Conservation (phyloP, 2,888 invertebrate genomes). For the Spicauda simplicius region DNA sequence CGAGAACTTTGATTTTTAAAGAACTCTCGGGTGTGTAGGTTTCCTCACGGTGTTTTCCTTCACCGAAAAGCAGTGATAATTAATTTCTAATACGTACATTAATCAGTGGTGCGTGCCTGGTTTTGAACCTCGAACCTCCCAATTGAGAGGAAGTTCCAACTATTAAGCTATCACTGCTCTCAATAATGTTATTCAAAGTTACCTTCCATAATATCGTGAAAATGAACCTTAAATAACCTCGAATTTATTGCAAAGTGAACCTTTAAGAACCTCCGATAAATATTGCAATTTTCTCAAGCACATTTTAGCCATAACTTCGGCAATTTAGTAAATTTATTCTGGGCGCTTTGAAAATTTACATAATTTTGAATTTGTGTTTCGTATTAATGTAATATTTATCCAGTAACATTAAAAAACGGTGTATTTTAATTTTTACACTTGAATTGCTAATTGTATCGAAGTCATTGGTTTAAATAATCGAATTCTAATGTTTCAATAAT, state of each 20-base stretch:
- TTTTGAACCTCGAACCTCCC: no score
- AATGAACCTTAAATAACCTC: not conserved
- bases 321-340: not conserved
- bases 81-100: no score
- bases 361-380: not conserved
- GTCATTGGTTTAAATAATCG: no score
- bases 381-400: not conserved
- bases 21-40: no score
- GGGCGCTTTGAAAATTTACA: not conserved
- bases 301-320: slow-evolving; percentile 2
- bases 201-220: no score
- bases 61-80: no score
- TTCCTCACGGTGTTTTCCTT: no score
- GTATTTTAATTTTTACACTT: not conserved
- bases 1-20: no score
- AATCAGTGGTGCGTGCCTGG: no score
- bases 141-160: no score
- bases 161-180: no score
- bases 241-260: not conserved
- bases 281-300: slow-evolving; percentile 5
- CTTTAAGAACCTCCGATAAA: slow-evolving; percentile 3
- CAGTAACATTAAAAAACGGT: not conserved
- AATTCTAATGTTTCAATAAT: no score
- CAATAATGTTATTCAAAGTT: not conserved
- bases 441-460: not conserved